Evolutionary conservation across 2,797 vertebrate genomes (phyloP), one percentile per base, ranked within the genome.

Genomic region (Jordanella pulchra): DNA sequence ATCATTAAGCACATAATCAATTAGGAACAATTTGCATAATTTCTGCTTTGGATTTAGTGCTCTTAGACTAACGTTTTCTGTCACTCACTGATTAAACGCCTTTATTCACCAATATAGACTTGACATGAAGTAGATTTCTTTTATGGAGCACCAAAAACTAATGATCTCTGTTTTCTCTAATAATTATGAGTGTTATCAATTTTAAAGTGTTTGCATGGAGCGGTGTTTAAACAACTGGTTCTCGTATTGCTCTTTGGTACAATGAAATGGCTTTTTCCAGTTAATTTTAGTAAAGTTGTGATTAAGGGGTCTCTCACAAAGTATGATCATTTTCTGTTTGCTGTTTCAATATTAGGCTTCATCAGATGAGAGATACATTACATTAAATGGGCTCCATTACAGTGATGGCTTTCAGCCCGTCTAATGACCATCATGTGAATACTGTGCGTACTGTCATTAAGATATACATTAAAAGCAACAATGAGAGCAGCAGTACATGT

Each of bases 1-100:
- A 69, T 73, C 28, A 79, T 65, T 55, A 70, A 55, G 67, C 50
- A 77, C 65, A 42, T 39, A 68, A 48, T 83, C 66, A 69, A 67
- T 77, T 32, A 55, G 56, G 44, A 50, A 74, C 51, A 53, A 60
- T 73, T 79, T 80, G 67, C 73, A 77, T 77, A 69, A 79, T 77
- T 75, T 68, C 55, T 71, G 72, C 69, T 81, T 74, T 60, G 39
- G 76, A 44, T 65, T 23, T 51, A 50, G 54, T 58, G 53, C 50
- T 60, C 56, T 67, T 35, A 25, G 23, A 18, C 53, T 27, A 78
- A 58, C 42, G 50, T 72, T 80, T 12, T 13, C 25, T 28, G 61
- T 58, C 47, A 67, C 66, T 80, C 7, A 30, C 30, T 61, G 58
- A 61, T 39, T n/a, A 35, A 61, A 21, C 9, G 35, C 18, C 58